Base-by-base conservation (phyloP, 2,113 vertebrate genomes). In the Psilopsiagon aymara region DNA sequence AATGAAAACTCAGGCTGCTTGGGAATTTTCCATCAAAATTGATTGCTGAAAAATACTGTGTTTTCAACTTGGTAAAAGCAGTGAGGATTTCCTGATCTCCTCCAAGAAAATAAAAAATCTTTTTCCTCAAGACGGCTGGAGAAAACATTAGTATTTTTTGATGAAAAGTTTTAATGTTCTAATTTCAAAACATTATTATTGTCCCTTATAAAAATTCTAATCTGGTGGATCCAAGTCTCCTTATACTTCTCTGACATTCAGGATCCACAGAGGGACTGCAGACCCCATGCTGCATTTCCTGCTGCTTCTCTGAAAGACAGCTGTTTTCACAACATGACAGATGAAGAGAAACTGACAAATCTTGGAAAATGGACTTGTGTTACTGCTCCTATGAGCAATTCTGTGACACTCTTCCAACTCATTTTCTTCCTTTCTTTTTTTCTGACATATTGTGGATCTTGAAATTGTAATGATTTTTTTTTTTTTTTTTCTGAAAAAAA, bases 1-100 rank as follows among this genome's bases (percentile, higher is more conserved):
- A 93, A 55, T n/a, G 68, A 94, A 77, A 93, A 81, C 46, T 51
- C 28, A 90, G 33, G 20, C 49, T 96, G 63, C 63, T 14, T 77
- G 46, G 64, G 39, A 80, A 94, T 93, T 94, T 96, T 95, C 85
- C 64, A 68, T 78, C 41, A 52, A 60, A 92, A 90, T 0, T 83
- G 76, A 47, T 37, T 10, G 0, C 7, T 80, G 63, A 68, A 53
- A 94, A 83, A 67, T 24, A 35, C 25, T 43, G 7, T 41, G 10
- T 37, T 87, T 91, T 80, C 37, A 62, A 9, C 13, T 27, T 43
- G 80, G 8, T 10, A 76, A 68, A 16, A 20, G 7, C 69, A 78
- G 5, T 4, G 10, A 73, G 35, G 35, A n/a, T 53, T 92, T 59
- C 31, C 13, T 74, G 11, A 41, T 8, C 27, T 55, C 11, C 41